Evolutionary conservation across 2,113 vertebrate species (phyloP).

Genomic region (Pavo muticus): DNA sequence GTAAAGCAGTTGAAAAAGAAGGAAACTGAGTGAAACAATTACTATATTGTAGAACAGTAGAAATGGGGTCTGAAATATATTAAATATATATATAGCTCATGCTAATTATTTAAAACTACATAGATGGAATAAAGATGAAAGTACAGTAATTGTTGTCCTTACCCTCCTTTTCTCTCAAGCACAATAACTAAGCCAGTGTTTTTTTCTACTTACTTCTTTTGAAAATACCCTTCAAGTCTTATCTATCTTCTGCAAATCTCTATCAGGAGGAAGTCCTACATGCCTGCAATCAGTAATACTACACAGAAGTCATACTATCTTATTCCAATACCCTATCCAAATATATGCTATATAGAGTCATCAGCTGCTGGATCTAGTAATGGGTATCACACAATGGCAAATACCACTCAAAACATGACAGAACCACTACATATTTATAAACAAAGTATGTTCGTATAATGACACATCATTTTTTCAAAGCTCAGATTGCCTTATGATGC

Average conservation of each 20-base stretch:
- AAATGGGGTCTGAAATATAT: neutral
- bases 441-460: neutral
- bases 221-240: neutral
- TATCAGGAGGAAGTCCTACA: neutral
- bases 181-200: fast-evolving
- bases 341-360: neutral
- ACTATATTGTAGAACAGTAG: neutral
- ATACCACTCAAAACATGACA: neutral
- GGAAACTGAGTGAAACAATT: neutral
- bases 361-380: neutral
- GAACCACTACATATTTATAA: neutral
- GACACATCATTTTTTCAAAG: neutral
- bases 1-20: neutral
- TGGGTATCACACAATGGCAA: neutral
- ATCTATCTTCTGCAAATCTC: neutral
- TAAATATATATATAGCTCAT: neutral
- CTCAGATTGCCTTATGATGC: neutral
- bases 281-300: neutral
- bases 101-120: neutral
- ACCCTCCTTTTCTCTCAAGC: no score
- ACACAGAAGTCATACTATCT: neutral
- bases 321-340: neutral
- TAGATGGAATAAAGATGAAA: neutral
- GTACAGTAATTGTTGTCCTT: neutral
- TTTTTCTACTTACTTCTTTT: neutral